These are phyloP conservation scores for Drosophila orena DNA, from an alignment of 1,140 invertebrate species.

Conservation along the genomic window DNA sequence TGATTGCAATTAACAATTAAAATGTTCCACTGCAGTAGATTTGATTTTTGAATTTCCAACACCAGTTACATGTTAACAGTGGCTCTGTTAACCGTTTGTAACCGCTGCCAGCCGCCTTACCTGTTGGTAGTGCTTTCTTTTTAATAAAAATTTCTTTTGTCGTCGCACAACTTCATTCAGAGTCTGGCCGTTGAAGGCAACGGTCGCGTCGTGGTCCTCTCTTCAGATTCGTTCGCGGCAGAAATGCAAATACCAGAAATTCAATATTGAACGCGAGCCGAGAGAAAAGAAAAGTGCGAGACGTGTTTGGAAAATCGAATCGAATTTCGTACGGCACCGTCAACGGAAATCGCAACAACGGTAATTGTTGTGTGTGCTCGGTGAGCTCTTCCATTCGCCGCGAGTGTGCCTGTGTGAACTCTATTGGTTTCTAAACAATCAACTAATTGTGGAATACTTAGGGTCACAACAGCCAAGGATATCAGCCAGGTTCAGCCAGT, in stretches of 20 bases:
- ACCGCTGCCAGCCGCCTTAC: slow-evolving; percentile 10
- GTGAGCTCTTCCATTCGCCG: slow-evolving; percentile 9
- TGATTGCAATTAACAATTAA: slow-evolving; percentile 43
- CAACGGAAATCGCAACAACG: slow-evolving; percentile 75
- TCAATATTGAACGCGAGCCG: slow-evolving; percentile 57
- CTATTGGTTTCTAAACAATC: slow-evolving; percentile 19
- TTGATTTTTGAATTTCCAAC: slow-evolving; percentile 32
- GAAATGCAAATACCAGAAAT: slow-evolving; percentile 63
- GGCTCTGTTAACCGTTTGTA: slow-evolving; percentile 45
- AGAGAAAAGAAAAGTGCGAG: slow-evolving; percentile 67
- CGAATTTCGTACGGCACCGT: slow-evolving; percentile 62
- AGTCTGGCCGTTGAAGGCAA: slow-evolving; percentile 71
- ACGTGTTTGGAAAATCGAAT: slow-evolving; percentile 75
- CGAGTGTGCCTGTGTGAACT: slow-evolving; percentile 33
- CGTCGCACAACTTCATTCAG: slow-evolving; percentile 75
- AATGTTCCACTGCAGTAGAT: slow-evolving; percentile 54
- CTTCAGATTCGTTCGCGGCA: slow-evolving; percentile 24
- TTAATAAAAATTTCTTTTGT: slow-evolving; percentile 84
- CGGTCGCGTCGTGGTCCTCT: slow-evolving; percentile 63
- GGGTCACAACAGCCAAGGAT: slow-evolving; percentile 28
- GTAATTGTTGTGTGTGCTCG: slow-evolving; percentile 61
- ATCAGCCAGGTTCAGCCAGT: slow-evolving; percentile 24
- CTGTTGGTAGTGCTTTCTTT: slow-evolving; percentile 76
- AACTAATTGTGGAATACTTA: slow-evolving; percentile 34
- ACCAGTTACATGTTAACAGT: slow-evolving; percentile 13